phyloP scores from a whole-genome alignment of 2,797 vertebrate genomes.

The Phrynocephalus forsythii region DNA sequence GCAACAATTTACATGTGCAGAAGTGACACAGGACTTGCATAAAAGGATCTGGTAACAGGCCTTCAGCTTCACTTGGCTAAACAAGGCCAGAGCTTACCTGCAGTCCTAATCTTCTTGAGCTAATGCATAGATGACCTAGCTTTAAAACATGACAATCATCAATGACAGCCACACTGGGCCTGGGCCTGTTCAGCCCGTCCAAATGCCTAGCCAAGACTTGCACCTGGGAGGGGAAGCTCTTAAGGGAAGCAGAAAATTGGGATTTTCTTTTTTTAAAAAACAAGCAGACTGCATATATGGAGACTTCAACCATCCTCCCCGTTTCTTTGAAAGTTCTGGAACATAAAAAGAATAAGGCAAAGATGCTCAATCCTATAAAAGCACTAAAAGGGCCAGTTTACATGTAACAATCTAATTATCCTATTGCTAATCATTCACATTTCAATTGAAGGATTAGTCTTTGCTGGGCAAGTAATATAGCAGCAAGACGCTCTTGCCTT shows the following conservation, averaged over 20 bases:
- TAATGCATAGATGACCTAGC: not conserved
- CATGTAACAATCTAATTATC: not conserved
- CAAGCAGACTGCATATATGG: not conserved
- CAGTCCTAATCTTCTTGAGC: not conserved
- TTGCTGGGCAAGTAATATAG: not conserved
- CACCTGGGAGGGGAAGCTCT: not conserved
- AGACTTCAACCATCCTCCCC: not conserved
- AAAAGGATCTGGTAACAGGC: not conserved
- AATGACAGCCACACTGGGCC: not conserved
- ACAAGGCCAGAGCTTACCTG: not conserved
- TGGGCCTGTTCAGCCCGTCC: not conserved
- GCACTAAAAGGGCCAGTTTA: not conserved
- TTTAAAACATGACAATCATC: not conserved
- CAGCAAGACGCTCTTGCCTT: not conserved
- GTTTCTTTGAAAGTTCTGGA: not conserved
- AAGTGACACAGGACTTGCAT: not conserved
- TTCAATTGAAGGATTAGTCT: not conserved
- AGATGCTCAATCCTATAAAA: not conserved
- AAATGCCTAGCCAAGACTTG: not conserved
- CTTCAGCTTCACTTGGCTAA: not conserved
- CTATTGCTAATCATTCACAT: not conserved
- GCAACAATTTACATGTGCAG: not conserved
- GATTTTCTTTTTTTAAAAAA: not conserved
- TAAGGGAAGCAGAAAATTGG: not conserved
- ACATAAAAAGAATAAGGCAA: not conserved